A percentile compares a stretch with the other conserved stretches of the same genome.
phyloP scores from a whole-genome alignment of 1,140 invertebrate genomes.

The Dreissena polymorpha region DNA sequence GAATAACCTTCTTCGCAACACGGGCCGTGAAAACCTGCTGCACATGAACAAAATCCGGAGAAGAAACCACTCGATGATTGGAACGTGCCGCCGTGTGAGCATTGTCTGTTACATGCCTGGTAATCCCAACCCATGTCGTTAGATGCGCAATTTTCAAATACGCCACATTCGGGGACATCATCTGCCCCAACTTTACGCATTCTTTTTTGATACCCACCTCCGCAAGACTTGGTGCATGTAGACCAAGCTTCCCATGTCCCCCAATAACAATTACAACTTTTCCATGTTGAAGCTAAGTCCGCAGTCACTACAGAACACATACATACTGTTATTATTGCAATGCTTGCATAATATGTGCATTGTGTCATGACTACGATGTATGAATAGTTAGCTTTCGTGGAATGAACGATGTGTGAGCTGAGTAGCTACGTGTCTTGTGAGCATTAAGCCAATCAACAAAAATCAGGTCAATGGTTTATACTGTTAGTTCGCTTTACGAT shows the following conservation, averaged over 20 bases:
- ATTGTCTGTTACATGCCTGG: background rate
- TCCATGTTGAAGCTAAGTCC: background rate
- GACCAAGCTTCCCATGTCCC: constrained; percentile 1
- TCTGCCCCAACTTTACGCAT: background rate
- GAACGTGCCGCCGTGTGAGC: constrained; percentile 9
- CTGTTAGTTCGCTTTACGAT: too few relatives aligned
- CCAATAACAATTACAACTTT: background rate
- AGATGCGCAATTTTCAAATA: background rate
- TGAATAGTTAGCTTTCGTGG: too few relatives aligned
- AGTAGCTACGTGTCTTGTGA: too few relatives aligned
- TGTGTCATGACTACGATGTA: too few relatives aligned
- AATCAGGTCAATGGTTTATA: too few relatives aligned
- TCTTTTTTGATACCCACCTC: background rate
- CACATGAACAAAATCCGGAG: background rate
- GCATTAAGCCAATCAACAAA: too few relatives aligned
- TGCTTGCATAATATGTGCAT: too few relatives aligned
- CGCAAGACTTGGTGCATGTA: constrained; percentile 3
- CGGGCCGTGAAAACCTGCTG: background rate
- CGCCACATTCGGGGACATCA: background rate
- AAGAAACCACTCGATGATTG: background rate
- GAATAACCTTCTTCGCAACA: background rate
- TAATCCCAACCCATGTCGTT: background rate
- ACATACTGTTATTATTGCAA: too few relatives aligned
- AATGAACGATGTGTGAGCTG: too few relatives aligned
- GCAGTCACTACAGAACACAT: too few relatives aligned